A percentile compares a stretch with the other conserved stretches of the same genome.
These are phyloP conservation scores for Lasioglossum pauxillum DNA, from an alignment of 2,888 invertebrate species.

Conservation along the genomic window DNA sequence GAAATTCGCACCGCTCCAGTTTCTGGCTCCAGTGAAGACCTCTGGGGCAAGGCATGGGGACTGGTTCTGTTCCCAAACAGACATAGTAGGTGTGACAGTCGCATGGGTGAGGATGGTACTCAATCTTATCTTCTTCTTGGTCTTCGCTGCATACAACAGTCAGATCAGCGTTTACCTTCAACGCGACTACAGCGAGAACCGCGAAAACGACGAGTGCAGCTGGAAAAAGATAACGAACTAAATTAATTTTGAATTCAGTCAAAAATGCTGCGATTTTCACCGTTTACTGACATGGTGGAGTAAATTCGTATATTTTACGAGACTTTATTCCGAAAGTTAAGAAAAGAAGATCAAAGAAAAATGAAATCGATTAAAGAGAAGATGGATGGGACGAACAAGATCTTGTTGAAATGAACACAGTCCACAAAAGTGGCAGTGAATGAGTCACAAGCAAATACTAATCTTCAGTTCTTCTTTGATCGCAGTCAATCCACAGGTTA, in stretches of 20 bases:
- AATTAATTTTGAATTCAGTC: neutral
- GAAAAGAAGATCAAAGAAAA: neutral
- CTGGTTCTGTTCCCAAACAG: neutral
- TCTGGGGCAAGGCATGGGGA: neutral
- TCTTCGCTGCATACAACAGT: neutral
- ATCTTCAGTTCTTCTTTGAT: neutral
- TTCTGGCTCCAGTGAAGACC: neutral
- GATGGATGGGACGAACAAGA: neutral
- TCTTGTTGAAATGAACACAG: neutral
- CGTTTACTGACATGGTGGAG: no score
- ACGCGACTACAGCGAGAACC: neutral
- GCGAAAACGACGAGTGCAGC: neutral
- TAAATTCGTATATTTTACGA: neutral
- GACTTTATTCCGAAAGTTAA: neutral
- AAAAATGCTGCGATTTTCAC: no score
- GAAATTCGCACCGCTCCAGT: rapidly evolving
- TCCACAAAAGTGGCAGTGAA: neutral
- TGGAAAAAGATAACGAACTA: neutral
- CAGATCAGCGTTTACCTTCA: neutral
- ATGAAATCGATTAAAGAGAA: no score
- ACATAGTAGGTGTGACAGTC: neutral
- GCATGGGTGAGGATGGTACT: neutral
- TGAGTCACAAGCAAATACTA: neutral
- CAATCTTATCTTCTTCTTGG: rapidly evolving
- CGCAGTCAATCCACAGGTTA: neutral